A percentile compares a stretch with the other conserved stretches of the same genome.
phyloP scores from a whole-genome alignment of 2,888 invertebrate species.

The Lomographa bimaculata region DNA sequence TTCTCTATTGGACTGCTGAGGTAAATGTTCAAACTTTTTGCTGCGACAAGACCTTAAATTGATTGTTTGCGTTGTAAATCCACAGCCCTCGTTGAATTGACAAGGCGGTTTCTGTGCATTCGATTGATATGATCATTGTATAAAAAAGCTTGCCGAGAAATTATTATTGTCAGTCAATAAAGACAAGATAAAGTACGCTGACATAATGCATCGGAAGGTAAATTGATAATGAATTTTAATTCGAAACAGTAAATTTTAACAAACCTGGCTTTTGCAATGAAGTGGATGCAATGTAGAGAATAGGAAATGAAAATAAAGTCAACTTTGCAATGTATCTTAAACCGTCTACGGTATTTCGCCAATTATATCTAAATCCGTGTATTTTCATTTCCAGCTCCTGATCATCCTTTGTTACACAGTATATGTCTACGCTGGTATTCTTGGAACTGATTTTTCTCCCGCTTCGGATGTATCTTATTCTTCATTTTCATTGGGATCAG shows the following conservation, averaged over 20 bases:
- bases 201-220: slow-evolving; percentile 50
- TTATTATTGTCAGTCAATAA: slow-evolving; percentile 47
- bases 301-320: too few relatives aligned
- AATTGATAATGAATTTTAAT: too few relatives aligned
- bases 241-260: too few relatives aligned
- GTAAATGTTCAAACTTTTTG: too few relatives aligned
- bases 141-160: slow-evolving; percentile 43
- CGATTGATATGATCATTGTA: slow-evolving; percentile 44
- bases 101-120: slow-evolving; percentile 37
- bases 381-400: slow-evolving; percentile 43
- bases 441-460: slow-evolving; percentile 36
- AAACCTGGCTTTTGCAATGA: too few relatives aligned
- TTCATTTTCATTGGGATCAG: slow-evolving; percentile 19
- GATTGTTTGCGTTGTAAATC: slow-evolving; percentile 1
- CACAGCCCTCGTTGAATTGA: slow-evolving; percentile 15
- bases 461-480: slow-evolving; percentile 38
- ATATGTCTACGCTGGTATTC: slow-evolving; percentile 38
- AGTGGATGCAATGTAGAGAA: too few relatives aligned
- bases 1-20: too few relatives aligned
- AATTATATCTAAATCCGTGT: too few relatives aligned
- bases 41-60: too few relatives aligned
- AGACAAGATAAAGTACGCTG: slow-evolving; percentile 31
- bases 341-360: too few relatives aligned
- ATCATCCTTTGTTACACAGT: slow-evolving; percentile 36
- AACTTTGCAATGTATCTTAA: too few relatives aligned